Percentiles rank a stretch among this genome's conserved stretches.
phyloP scores from a whole-genome alignment of 2,113 vertebrate genomes.

The Rattus norvegicus region DNA sequence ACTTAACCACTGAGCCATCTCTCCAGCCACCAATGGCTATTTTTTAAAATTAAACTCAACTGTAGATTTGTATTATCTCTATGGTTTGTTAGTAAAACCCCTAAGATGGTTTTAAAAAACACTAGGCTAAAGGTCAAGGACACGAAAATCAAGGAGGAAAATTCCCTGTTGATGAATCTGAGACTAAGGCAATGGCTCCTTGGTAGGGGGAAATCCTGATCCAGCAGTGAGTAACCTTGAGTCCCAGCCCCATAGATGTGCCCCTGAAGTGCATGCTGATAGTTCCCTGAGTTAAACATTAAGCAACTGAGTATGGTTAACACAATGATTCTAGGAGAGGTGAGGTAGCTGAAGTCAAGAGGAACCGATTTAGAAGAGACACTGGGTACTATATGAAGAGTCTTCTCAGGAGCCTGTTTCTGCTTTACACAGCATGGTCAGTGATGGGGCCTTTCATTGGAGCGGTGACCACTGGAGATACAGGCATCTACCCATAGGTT shows the following conservation, averaged over 20 bases:
- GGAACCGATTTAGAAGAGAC: not conserved
- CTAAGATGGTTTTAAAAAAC: not conserved
- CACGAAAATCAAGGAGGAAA: conserved; percentile 53
- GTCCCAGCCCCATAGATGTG: not conserved
- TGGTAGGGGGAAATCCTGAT: not conserved
- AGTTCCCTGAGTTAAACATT: not conserved
- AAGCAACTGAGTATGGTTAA: not conserved
- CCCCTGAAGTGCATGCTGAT: not conserved
- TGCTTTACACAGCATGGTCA: not conserved
- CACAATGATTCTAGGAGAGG: not conserved
- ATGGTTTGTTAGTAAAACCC: not conserved
- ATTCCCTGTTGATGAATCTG: conserved; percentile 30
- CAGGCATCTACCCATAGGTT: not conserved
- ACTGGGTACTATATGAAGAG: not conserved
- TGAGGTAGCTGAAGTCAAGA: not conserved
- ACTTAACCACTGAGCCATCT: not conserved
- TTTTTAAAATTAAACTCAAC: conserved; percentile 50
- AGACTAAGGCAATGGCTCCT: not conserved
- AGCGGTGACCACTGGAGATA: not conserved
- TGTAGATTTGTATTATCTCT: not conserved
- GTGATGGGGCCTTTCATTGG: not conserved
- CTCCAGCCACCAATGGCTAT: not conserved
- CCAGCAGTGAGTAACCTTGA: not conserved
- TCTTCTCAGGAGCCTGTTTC: not conserved
- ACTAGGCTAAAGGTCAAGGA: conserved; percentile 38